Evolutionary conservation across 2,113 vertebrate species (phyloP).

Genomic region (Gasterosteus aculeatus): DNA sequence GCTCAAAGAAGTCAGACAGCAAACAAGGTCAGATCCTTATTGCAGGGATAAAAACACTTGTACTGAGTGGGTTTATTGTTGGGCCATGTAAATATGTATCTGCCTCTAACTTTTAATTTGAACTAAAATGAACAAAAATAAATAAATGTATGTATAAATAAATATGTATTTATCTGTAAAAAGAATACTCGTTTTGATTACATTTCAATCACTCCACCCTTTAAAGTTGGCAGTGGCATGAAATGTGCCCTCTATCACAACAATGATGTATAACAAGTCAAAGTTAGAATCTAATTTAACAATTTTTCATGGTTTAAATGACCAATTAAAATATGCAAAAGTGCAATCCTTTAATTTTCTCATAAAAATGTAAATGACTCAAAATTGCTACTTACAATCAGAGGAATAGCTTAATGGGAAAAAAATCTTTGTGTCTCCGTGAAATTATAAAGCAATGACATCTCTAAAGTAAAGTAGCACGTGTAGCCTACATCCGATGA

Average conservation of each 20-base stretch:
- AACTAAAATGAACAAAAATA: too few relatives aligned
- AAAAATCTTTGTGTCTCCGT: conserved; percentile 44
- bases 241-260: conserved; percentile 65
- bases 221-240: conserved; percentile 61
- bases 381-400: conserved; percentile 64
- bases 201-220: conserved; percentile 55
- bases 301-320: conserved; percentile 73
- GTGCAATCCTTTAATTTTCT: conserved; percentile 77
- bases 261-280: conserved; percentile 60
- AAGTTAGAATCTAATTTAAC: conserved; percentile 77
- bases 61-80: not conserved
- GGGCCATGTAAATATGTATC: conserved; percentile 47
- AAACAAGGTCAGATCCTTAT: conserved; percentile 24
- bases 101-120: conserved; percentile 39
- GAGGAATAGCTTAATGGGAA: conserved; percentile 59
- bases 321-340: conserved; percentile 75
- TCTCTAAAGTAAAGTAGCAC: conserved; percentile 19
- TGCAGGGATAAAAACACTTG: conserved; percentile 16
- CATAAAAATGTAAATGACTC: conserved; percentile 80
- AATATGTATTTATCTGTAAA: conserved; percentile 35
- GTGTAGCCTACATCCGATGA: not conserved
- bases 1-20: conserved; percentile 33
- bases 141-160: too few relatives aligned
- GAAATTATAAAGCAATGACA: conserved; percentile 49
- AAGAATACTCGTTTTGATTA: conserved; percentile 60